These are phyloP conservation scores for Gasterosteus nipponicus DNA, from an alignment of 2,113 vertebrate species.

Conservation along the genomic window DNA sequence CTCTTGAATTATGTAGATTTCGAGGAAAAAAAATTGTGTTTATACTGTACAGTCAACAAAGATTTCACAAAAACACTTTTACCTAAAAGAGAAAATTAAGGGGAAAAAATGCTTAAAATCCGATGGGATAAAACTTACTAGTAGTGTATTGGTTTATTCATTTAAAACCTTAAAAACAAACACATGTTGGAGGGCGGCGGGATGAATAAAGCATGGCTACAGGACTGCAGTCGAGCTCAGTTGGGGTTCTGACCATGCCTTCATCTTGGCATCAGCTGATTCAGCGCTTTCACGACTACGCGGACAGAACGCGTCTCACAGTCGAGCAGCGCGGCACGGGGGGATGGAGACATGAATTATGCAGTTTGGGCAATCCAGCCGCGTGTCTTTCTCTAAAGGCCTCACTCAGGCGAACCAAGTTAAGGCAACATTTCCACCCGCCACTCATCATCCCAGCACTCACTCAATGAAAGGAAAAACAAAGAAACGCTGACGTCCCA, in stretches of 20 bases:
- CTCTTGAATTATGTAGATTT: neutral
- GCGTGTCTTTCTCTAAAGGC: constrained; percentile 73
- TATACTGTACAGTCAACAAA: no score
- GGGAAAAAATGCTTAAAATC: neutral
- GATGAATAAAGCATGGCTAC: constrained; percentile 60
- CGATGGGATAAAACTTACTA: neutral
- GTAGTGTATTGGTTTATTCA: neutral
- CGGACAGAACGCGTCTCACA: constrained; percentile 53
- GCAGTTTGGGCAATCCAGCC: constrained; percentile 65
- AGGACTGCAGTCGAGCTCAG: constrained; percentile 25
- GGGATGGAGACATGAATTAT: constrained; percentile 69
- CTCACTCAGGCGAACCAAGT: constrained; percentile 56
- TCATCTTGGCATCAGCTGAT: constrained; percentile 19
- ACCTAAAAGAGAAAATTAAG: no score
- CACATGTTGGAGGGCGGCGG: constrained; percentile 19
- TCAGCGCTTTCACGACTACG: constrained; percentile 45
- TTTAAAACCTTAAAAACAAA: constrained; percentile 9
- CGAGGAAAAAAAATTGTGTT: no score
- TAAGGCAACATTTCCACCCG: constrained; percentile 39
- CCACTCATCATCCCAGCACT: constrained; percentile 12
- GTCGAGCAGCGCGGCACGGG: constrained; percentile 28
- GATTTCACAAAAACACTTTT: neutral
- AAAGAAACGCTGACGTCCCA: constrained; percentile 25
- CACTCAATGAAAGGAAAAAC: constrained; percentile 33
- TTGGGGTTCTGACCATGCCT: constrained; percentile 17